phyloP scores from a whole-genome alignment of 1,140 invertebrate genomes.

The Penaeus indicus region DNA sequence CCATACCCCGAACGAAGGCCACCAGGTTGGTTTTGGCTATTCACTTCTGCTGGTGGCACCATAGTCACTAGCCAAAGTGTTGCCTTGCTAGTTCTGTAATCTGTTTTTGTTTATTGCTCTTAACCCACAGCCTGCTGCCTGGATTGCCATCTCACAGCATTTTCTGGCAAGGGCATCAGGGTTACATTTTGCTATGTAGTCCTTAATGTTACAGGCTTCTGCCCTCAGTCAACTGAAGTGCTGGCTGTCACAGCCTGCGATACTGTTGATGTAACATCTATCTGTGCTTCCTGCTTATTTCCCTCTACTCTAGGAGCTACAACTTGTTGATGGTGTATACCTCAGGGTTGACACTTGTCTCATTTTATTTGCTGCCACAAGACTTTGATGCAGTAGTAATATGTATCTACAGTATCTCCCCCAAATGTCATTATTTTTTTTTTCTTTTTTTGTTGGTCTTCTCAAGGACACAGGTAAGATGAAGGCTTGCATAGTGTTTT shows the following conservation, averaged over 20 bases:
- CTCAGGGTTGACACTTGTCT: no score
- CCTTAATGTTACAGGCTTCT: constrained; percentile 60
- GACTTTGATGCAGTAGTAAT: no score
- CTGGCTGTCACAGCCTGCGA: constrained; percentile 45
- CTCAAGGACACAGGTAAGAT: constrained; percentile 28
- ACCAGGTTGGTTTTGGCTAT: constrained; percentile 61
- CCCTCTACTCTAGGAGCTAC: background rate
- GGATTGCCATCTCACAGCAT: constrained; percentile 55
- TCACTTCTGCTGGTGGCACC: constrained; percentile 40
- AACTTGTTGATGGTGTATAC: background rate
- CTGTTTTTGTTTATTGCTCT: constrained; percentile 35
- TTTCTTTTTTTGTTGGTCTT: background rate
- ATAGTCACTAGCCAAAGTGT: constrained; percentile 42
- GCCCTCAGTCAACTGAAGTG: constrained; percentile 56
- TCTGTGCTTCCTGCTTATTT: constrained; percentile 44
- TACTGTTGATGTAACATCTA: constrained; percentile 52
- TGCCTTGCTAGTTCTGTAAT: constrained; percentile 41
- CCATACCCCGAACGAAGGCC: constrained; percentile 65
- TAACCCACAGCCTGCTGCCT: constrained; percentile 58
- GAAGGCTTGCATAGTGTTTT: background rate
- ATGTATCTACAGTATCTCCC: no score
- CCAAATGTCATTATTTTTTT: no score
- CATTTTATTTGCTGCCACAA: background rate
- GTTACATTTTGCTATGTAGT: constrained; percentile 42
- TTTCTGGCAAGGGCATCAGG: constrained; percentile 59